Evolutionary conservation across 2,888 invertebrate genomes (phyloP).

Genomic region (Thymelicus acteon): DNA sequence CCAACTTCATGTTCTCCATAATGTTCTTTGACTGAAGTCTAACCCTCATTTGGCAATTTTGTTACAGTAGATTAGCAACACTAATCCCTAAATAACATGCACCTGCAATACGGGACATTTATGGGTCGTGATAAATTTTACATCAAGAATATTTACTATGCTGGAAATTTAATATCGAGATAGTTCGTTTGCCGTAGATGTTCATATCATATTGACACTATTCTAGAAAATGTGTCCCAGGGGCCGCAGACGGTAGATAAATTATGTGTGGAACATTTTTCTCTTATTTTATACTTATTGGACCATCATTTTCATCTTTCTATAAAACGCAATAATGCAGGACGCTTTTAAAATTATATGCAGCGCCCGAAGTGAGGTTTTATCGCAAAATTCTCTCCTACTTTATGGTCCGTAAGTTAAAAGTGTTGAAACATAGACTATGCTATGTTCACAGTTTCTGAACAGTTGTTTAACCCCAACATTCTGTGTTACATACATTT

Average conservation of each 20-base stretch:
- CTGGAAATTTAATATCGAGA: constrained; percentile 26
- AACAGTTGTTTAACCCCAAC: neutral
- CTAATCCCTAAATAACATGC: no score
- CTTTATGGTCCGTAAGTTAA: constrained; percentile 32
- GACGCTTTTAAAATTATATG: constrained; percentile 69
- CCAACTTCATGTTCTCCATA: no score
- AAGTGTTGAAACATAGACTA: constrained; percentile 11
- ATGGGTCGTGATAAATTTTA: no score
- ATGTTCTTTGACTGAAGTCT: no score
- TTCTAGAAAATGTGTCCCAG: constrained; percentile 46
- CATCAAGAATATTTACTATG: constrained; percentile 6
- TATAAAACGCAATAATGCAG: constrained; percentile 69
- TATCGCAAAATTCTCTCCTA: constrained; percentile 43
- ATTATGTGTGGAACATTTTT: constrained; percentile 51
- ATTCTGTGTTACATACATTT: no score
- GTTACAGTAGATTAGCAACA: no score
- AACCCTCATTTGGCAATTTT: no score
- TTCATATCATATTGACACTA: constrained; percentile 42
- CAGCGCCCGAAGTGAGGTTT: constrained; percentile 45
- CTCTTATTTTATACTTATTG: constrained; percentile 74
- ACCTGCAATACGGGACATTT: no score
- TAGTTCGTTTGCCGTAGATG: constrained; percentile 18
- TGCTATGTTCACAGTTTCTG: constrained; percentile 20
- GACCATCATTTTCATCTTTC: constrained; percentile 70
- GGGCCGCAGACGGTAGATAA: constrained; percentile 47